Evolutionary conservation across 1,140 invertebrate genomes (phyloP), one percentile per base, ranked within the genome.

Genomic region (Tetragonula clypearis): DNA sequence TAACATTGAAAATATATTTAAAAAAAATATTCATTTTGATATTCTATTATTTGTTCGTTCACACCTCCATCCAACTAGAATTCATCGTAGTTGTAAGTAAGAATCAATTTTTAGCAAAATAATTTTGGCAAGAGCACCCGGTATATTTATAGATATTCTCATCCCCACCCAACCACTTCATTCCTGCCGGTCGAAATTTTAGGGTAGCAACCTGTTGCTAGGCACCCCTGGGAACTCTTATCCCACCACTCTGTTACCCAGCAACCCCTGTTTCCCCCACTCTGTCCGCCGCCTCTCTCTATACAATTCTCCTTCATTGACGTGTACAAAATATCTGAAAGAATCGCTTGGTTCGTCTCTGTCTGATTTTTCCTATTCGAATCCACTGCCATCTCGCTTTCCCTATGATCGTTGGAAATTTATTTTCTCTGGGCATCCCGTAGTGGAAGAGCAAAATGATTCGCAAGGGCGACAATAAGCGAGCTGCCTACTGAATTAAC

Each of bases 161-260:
- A 72, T 72, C 66, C 82, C 75, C 35, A 9, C 23, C n/a, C n/a
- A 5, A 23, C 17, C 41, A 11, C 30, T 30, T 19, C 23, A 60
- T 85, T 74, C 71, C 62, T 49, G 35, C 72, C 68, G 87, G 87
- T 88, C 87, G 86, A 88, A 93, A 93, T 93, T 93, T 93, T 93
- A 90, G 92, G 92, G 89, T 92, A 90, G 91, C 93, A 93, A 94
- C 94, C 93, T 94, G 94, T 94, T 94, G 94, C 94, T 92, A 94
- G 93, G 94, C 93, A 93, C 92, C 92, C 92, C 91, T 90, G 91
- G 90, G 91, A 93, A 87, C 90, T 92, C 91, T 93, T 92, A 91
- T 87, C 88, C 84, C 86, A 88, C 86, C 86, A 86, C 69, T 86
- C 80, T 71, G 90, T 92, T 87, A 91, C 89, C 90, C 90, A 79